Evolutionary conservation across 30 jellyfish, hydroid and myxozoan species (phyloP).

Genomic region (Turritopsis dohrnii): DNA sequence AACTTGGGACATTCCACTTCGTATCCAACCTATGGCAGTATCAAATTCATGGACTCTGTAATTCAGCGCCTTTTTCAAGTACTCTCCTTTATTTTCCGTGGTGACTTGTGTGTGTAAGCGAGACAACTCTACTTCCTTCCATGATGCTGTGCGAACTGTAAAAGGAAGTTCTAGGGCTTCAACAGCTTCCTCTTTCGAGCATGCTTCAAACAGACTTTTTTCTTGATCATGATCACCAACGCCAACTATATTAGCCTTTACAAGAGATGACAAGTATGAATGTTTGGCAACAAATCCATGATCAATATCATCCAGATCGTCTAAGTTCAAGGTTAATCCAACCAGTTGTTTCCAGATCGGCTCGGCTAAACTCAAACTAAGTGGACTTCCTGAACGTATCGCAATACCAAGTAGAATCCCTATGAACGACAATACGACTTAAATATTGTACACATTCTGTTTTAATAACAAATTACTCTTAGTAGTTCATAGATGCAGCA

Average conservation of each 20-base stretch:
- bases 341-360: slow-evolving; percentile 84
- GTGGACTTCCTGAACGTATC: slow-evolving; percentile 79
- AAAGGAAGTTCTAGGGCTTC: slow-evolving; percentile 50
- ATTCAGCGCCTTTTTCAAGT: slow-evolving; percentile 33
- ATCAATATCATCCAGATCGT: slow-evolving; percentile 67
- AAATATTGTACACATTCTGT: too few species aligned
- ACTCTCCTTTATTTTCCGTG: slow-evolving; percentile 42
- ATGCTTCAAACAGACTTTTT: not conserved
- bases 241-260: not conserved
- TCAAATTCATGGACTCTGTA: slow-evolving; percentile 64
- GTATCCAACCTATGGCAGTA: slow-evolving; percentile 61
- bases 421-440: too few species aligned
- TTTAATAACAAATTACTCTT: too few species aligned
- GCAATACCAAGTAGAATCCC: slow-evolving; percentile 83
- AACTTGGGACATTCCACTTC: slow-evolving; percentile 80
- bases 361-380: slow-evolving; percentile 70
- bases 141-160: slow-evolving; percentile 45
- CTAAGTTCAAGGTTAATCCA: slow-evolving; percentile 52
- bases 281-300: slow-evolving; percentile 61
- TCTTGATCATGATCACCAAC: slow-evolving; percentile 32
- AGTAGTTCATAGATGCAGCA: too few species aligned
- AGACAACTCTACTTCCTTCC: slow-evolving; percentile 34
- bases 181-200: slow-evolving; percentile 19
- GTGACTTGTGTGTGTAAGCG: slow-evolving; percentile 41
- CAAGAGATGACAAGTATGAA: slow-evolving; percentile 16